Evolutionary conservation across 2,797 vertebrate species (phyloP).

Genomic region (Sciurus carolinensis): DNA sequence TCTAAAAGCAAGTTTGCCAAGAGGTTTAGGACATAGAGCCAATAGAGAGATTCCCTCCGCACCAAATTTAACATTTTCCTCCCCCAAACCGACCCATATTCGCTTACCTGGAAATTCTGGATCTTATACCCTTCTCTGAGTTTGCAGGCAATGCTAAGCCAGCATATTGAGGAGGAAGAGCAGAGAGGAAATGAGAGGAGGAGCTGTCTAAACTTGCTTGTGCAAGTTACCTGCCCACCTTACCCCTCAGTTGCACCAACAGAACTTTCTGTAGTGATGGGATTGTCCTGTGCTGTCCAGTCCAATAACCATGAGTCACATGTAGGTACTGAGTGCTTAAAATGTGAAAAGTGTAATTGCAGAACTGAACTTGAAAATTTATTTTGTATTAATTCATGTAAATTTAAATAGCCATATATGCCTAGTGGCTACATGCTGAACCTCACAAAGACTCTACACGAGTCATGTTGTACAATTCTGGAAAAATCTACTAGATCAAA

Average conservation of each 20-base stretch:
- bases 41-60: background rate
- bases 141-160: background rate
- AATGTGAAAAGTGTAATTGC: background rate
- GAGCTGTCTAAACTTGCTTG: background rate
- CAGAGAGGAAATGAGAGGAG: constrained; percentile 67
- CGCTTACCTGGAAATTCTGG: constrained; percentile 60
- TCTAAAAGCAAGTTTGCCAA: background rate
- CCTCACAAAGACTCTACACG: background rate
- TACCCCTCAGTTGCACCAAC: no score
- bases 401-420: background rate
- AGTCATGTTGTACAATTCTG: background rate
- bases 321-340: background rate
- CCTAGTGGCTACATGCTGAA: background rate
- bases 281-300: background rate
- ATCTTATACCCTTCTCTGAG: background rate
- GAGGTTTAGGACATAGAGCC: background rate
- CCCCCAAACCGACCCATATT: accelerated
- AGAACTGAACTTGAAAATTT: background rate
- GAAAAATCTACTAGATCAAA: background rate
- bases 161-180: background rate
- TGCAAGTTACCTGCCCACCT: background rate
- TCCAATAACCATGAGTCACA: background rate
- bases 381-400: background rate
- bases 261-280: background rate
- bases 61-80: background rate